Conservation (phyloP, 2,797 vertebrate species). For the Hemibagrus guttatus region DNA sequence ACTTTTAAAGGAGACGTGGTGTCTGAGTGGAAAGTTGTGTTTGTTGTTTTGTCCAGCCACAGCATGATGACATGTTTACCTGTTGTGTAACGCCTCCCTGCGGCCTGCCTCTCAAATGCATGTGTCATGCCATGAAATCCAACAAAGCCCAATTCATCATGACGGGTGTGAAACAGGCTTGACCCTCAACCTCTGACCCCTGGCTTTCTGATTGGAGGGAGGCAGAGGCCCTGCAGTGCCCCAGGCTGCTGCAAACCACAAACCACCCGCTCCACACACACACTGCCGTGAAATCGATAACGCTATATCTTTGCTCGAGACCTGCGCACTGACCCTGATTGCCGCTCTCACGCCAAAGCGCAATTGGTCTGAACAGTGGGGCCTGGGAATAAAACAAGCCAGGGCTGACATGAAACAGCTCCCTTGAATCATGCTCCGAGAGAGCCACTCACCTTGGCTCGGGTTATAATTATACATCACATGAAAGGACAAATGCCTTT, state of each 20-base stretch:
- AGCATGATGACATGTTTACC: conserved; percentile 54
- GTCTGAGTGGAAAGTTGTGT: conserved; percentile 16
- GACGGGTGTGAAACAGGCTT: conserved; percentile 81
- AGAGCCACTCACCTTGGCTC: conserved; percentile 64
- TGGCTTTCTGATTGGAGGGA: conserved; percentile 72
- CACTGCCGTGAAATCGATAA: conserved; percentile 85
- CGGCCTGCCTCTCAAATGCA: conserved; percentile 29
- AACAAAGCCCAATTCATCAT: conserved; percentile 82
- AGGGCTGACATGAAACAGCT: conserved; percentile 54
- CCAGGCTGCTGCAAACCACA: conserved; percentile 52
- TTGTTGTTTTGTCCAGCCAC: conserved; percentile 40
- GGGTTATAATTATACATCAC: conserved; percentile 85
- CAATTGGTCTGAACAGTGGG: conserved; percentile 87
- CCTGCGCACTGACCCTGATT: conserved; percentile 85
- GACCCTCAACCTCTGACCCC: conserved; percentile 66
- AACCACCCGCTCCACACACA: conserved; percentile 57
- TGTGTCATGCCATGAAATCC: conserved; percentile 77
- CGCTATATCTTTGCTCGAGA: conserved; percentile 89
- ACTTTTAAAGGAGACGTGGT: conserved; percentile 8
- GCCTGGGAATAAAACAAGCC: conserved; percentile 79
- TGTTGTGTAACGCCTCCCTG: conserved; percentile 63
- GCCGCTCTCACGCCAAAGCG: conserved; percentile 84
- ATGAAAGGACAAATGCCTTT: conserved; percentile 68
- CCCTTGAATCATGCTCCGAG: conserved; percentile 61
- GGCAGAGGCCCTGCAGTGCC: conserved; percentile 76